Conservation (phyloP, 2,888 invertebrate genomes). For the Erebia ligea region DNA sequence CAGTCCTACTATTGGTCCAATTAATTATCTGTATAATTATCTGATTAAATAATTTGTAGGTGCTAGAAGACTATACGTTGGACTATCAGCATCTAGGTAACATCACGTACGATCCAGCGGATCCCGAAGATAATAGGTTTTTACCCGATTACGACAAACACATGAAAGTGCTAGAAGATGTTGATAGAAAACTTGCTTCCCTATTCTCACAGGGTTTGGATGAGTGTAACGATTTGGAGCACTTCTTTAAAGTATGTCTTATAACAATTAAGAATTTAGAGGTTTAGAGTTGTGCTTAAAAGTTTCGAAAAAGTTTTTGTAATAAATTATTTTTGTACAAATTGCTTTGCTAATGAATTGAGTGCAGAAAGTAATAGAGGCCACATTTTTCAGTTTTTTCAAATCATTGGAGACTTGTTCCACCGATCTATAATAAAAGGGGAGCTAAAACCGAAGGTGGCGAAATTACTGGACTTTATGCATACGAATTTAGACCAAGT, state of each 20-base stretch:
- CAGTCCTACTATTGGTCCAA: too few species aligned
- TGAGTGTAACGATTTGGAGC: conserved; percentile 85
- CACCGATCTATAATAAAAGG: conserved; percentile 89
- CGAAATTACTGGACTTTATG: conserved; percentile 85
- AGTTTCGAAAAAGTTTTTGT: too few species aligned
- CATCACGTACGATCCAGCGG: conserved; percentile 89
- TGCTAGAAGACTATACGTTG: conserved; percentile 65
- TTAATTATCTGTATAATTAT: neutral
- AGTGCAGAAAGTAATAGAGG: neutral
- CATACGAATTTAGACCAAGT: conserved; percentile 85
- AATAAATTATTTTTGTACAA: neutral
- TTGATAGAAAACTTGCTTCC: conserved; percentile 90
- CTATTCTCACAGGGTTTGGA: conserved; percentile 91
- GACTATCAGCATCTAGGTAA: conserved; percentile 69
- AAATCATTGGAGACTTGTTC: conserved; percentile 88
- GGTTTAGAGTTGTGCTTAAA: too few species aligned
- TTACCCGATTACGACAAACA: conserved; percentile 85
- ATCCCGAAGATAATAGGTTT: conserved; percentile 87
- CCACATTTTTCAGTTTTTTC: conserved; percentile 82
- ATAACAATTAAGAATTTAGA: neutral
- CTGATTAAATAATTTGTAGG: conserved; percentile 46
- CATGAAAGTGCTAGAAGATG: conserved; percentile 84
- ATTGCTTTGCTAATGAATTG: neutral
- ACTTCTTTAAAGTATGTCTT: conserved; percentile 69
- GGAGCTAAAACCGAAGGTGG: conserved; percentile 87